Evolutionary conservation across 1,140 invertebrate species (phyloP).

Genomic region (Myzus persicae): DNA sequence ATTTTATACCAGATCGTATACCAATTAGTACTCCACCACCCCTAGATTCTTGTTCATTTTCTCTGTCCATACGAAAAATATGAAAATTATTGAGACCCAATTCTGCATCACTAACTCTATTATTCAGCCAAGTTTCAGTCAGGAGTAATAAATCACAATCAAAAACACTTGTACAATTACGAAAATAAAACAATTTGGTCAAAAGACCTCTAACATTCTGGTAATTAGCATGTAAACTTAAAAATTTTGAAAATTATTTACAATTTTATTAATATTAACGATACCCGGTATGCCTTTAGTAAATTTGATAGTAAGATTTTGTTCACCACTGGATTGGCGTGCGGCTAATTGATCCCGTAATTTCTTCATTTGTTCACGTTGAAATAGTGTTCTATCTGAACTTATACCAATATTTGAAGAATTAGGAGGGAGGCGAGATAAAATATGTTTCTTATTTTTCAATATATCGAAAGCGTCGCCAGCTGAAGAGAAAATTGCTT

Average conservation of each 20-base stretch:
- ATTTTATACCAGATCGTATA: neutral
- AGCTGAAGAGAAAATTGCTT: too few species aligned
- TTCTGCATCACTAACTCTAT: neutral
- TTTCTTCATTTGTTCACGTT: neutral
- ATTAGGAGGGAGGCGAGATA: too few species aligned
- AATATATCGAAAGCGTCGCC: too few species aligned
- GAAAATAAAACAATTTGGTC: constrained; percentile 20
- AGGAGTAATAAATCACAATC: constrained; percentile 26
- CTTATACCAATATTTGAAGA: neutral
- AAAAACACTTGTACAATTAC: neutral
- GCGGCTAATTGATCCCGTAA: neutral
- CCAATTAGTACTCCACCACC: constrained; percentile 30
- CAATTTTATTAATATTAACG: neutral
- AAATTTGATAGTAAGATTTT: constrained; percentile 4
- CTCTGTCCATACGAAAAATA: neutral
- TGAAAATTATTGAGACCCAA: constrained; percentile 26
- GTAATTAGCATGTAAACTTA: constrained; percentile 16
- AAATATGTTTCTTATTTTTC: too few species aligned
- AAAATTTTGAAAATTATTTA: constrained; percentile 20
- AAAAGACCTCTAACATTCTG: constrained; percentile 30
- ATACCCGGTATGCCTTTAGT: neutral
- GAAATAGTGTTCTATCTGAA: neutral
- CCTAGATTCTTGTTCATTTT: neutral
- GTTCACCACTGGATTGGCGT: neutral
- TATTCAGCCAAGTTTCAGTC: constrained; percentile 17